Evolutionary conservation across 2,888 invertebrate species (phyloP), one percentile per base, ranked within the genome.

Genomic region (Osmoderma eremita): DNA sequence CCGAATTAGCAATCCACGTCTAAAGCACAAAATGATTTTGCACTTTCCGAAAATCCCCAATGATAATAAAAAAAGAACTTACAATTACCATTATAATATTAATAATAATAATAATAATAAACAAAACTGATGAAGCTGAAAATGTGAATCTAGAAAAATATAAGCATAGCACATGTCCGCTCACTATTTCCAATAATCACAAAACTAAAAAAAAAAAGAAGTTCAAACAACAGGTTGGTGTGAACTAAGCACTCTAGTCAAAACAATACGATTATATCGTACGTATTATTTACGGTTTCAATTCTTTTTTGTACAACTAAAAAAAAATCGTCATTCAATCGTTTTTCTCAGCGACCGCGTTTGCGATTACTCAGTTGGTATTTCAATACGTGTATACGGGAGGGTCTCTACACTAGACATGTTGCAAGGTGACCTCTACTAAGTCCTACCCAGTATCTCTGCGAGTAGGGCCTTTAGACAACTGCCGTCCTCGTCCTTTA

Each of bases 401-500:
- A 10, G 30, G 30, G 10, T 30, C 30, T 30, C 30, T 30, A 30
- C 30, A 1, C 30, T 30, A 30, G 30, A 8, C 30, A 30, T 30
- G 10, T 30, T 30, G 30, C 30, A 30, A 30, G 10, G 20, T 48
- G 45, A 61, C 58, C 58, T 61, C 58, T 61, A 61, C 58, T 61
- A 61, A 61, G 13, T 61, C 78, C 76, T 79, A 79, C 79, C 79
- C 77, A 78, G 71, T 75, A 78, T 74, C 70, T 78, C 75, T 71
- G 76, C 75, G 72, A 77, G 75, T 72, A 77, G 73, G 70, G 71
- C 72, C 72, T 72, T 76, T 74, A 76, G 73, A 73, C 78, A 77
- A 74, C 76, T 78, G 77, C 77, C 75, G 70, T 78, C 78, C 75
- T 78, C 78, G 78, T 78, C 78, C 77, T 75, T 78, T 77, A 81